Conservation (phyloP, 2,113 vertebrate genomes). For the Holacanthus passer region DNA sequence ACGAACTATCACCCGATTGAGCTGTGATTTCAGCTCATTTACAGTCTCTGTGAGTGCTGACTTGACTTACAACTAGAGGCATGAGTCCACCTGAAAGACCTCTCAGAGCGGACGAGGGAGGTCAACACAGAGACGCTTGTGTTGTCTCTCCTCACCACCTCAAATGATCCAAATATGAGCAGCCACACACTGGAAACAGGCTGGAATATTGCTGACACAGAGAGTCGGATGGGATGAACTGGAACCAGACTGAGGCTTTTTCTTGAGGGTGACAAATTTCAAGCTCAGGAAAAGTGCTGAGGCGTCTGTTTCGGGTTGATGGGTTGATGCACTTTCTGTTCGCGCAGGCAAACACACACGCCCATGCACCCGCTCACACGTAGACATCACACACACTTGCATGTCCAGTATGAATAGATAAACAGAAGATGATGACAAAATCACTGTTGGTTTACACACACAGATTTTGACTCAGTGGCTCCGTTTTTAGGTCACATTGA, state of each 20-base stretch:
- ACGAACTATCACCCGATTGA: not conserved
- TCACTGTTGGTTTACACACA: not conserved
- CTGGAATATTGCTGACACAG: constrained; percentile 66
- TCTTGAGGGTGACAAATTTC: constrained; percentile 67
- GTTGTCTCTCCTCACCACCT: constrained; percentile 47
- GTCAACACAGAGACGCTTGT: constrained; percentile 68
- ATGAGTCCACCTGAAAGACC: constrained; percentile 62
- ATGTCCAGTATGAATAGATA: not conserved
- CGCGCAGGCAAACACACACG: constrained; percentile 5
- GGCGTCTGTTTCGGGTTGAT: constrained; percentile 29
- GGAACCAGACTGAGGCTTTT: constrained; percentile 60
- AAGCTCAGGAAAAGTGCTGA: constrained; percentile 64
- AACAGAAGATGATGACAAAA: not conserved
- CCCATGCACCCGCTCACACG: not conserved
- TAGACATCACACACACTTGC: not conserved
- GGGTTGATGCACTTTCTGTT: constrained; percentile 42
- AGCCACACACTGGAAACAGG: constrained; percentile 57
- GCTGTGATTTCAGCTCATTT: constrained; percentile 46
- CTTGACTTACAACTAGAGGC: constrained; percentile 28
- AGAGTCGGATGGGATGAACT: constrained; percentile 33
- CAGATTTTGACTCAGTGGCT: not conserved
- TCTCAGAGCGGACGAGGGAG: constrained; percentile 60
- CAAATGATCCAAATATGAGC: constrained; percentile 63
- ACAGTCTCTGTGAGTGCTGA: constrained; percentile 45
- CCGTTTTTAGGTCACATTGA: not conserved